Percentiles rank a stretch among this genome's conserved stretches.
Evolutionary conservation across 2,888 invertebrate genomes (phyloP).

Genomic region (Philonicus albiceps): DNA sequence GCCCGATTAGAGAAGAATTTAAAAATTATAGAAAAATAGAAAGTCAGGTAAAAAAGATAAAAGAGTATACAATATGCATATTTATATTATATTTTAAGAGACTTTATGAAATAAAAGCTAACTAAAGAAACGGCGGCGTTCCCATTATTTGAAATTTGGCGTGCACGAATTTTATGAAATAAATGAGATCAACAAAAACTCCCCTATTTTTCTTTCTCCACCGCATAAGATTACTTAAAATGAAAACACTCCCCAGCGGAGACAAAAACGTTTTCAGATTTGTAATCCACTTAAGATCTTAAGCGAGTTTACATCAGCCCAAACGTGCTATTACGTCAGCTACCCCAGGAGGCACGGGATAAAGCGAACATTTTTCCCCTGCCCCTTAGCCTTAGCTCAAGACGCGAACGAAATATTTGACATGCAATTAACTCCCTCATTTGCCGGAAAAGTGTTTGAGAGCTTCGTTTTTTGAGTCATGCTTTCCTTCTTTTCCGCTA

Average conservation of each 20-base stretch:
- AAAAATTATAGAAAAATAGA: no score
- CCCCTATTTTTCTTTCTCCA: not conserved
- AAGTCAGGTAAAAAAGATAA: no score
- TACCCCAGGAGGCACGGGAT: not conserved
- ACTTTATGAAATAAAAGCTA: no score
- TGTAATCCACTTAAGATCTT: slow-evolving; percentile 20
- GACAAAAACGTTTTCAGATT: slow-evolving; percentile 1
- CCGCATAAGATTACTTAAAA: not conserved
- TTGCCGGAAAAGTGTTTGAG: slow-evolving; percentile 11
- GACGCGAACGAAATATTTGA: slow-evolving; percentile 25
- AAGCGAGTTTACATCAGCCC: not conserved
- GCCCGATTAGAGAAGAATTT: no score
- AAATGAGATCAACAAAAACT: not conserved
- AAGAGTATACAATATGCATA: no score
- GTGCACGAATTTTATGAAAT: not conserved
- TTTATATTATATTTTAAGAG: no score
- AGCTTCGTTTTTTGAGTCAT: not conserved
- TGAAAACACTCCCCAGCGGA: not conserved
- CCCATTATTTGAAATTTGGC: not conserved
- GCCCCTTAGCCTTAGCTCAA: not conserved
- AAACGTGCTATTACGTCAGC: not conserved
- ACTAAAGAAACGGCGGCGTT: not conserved
- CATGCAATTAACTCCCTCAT: slow-evolving; percentile 36
- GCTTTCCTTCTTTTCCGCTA: not conserved
- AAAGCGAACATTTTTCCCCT: not conserved